Base-by-base conservation (phyloP, 2,113 vertebrate genomes). In the Alces alces region DNA sequence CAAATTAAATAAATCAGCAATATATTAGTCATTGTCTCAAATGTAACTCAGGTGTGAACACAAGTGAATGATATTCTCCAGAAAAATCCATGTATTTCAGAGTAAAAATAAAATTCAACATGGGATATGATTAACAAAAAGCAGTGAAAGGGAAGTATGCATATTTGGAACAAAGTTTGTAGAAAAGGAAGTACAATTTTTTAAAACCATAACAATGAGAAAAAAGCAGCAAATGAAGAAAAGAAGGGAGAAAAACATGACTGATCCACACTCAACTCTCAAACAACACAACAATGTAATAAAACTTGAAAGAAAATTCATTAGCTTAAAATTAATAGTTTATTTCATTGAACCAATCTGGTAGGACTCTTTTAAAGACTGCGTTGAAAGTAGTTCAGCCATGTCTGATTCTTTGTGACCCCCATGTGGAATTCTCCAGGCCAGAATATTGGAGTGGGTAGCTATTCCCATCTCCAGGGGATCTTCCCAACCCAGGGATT, bases 321-420 rank as follows among this genome's bases (percentile, higher is more conserved):
- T 73, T 90, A 84, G 17, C 57, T 80, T 88, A 91, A 82, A 95
- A 86, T 85, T 84, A 96, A 47, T 86, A 66, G 17, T 55, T 89
- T 84, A 93, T 94, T 95, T 95, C 23, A 89, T 36, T 79, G 43
- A 96, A 55, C 9, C 11, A 50, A 76, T 76, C 2, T 86, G 6
- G 6, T 36, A 70, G 19, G 7, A 83, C 12, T 61, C 21, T 82
- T 93, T 89, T 54, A 92, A 3, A 89, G 96, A 84, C 52, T 84
- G 33, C 10, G 39, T 39, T 64, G 19, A 13, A 73, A 73, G 66
- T 73, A 1, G 0, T 73, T 39, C n/a, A 73, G 19, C 66, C 19
- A 39, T 3, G 17, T 73, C 66, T 0, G 1, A 73, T 39, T 73
- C 19, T 73, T 73, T 73, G 19, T 1, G 5, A 73, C 19, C 5